Evolutionary conservation across 1,140 invertebrate species (phyloP).

Genomic region (Panagrolaimus sp.): DNA sequence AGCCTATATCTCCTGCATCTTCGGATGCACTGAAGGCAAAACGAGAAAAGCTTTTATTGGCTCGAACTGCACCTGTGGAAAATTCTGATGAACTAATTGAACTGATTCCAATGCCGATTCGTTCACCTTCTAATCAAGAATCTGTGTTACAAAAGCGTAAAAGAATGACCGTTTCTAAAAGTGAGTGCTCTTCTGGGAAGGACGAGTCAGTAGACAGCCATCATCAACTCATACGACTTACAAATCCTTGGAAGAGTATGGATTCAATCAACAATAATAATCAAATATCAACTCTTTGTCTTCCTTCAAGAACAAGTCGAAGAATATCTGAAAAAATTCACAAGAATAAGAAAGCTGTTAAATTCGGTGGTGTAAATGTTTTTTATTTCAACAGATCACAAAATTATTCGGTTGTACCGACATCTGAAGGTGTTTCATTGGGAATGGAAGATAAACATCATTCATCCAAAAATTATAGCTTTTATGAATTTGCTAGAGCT

Average conservation of each 20-base stretch:
- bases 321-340: neutral
- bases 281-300: neutral
- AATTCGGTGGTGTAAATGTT: constrained; percentile 3
- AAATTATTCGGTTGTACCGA: neutral
- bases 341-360: neutral
- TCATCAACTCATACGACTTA: too few relatives aligned
- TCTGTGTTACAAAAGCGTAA: neutral
- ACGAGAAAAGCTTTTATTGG: neutral
- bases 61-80: neutral
- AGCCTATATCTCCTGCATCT: neutral
- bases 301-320: constrained; percentile 1
- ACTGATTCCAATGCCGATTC: neutral
- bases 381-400: constrained; percentile 1
- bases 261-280: too few relatives aligned
- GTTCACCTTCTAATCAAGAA: neutral
- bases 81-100: constrained; percentile 1
- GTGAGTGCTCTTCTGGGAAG: neutral
- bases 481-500: constrained; percentile 5
- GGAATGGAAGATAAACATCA: constrained; percentile 15
- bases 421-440: neutral
- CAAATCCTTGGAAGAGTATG: too few relatives aligned
- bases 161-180: too few relatives aligned
- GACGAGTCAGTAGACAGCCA: neutral
- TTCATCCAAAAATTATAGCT: constrained; percentile 2
- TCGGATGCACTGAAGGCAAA: neutral